Conservation (phyloP, 2,113 vertebrate genomes). For the Etheostoma cragini region DNA sequence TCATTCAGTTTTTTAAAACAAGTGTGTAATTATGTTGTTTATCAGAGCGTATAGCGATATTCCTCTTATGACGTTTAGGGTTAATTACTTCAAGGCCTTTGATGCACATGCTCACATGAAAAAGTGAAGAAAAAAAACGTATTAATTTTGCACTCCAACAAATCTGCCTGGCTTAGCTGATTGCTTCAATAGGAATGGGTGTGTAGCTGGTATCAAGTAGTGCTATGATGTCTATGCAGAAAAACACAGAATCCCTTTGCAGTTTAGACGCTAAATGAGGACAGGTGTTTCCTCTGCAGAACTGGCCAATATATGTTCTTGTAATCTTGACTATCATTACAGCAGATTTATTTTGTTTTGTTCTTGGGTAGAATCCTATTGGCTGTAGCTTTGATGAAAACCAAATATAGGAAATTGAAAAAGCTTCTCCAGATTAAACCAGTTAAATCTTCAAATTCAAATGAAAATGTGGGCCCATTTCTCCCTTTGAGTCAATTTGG, state of each 20-base stretch:
- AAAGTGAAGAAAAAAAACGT: slow-evolving; percentile 52
- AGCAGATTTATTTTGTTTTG: not conserved
- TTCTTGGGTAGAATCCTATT: not conserved
- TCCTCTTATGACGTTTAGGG: slow-evolving; percentile 75
- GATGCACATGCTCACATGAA: slow-evolving; percentile 60
- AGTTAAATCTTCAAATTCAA: not conserved
- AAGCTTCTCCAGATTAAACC: not conserved
- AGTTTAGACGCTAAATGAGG: slow-evolving; percentile 27
- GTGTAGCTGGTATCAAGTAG: slow-evolving; percentile 17
- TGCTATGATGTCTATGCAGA: slow-evolving; percentile 26
- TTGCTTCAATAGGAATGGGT: slow-evolving; percentile 45
- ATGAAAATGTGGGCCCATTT: not conserved
- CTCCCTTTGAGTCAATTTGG: not conserved
- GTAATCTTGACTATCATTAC: not conserved
- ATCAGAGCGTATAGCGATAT: slow-evolving; percentile 74
- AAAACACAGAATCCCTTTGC: slow-evolving; percentile 5
- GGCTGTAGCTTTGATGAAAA: not conserved
- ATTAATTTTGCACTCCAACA: slow-evolving; percentile 76
- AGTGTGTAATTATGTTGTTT: slow-evolving; percentile 85
- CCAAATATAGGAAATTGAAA: not conserved
- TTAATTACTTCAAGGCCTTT: slow-evolving; percentile 71
- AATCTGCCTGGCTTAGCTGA: slow-evolving; percentile 55
- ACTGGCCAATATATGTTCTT: slow-evolving; percentile 10
- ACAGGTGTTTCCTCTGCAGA: slow-evolving; percentile 17
- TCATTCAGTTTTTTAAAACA: slow-evolving; percentile 82